Percentiles rank a stretch among this genome's conserved stretches.
phyloP scores from a whole-genome alignment of 2,888 invertebrate species.

The Flabesymbios commensalis region DNA sequence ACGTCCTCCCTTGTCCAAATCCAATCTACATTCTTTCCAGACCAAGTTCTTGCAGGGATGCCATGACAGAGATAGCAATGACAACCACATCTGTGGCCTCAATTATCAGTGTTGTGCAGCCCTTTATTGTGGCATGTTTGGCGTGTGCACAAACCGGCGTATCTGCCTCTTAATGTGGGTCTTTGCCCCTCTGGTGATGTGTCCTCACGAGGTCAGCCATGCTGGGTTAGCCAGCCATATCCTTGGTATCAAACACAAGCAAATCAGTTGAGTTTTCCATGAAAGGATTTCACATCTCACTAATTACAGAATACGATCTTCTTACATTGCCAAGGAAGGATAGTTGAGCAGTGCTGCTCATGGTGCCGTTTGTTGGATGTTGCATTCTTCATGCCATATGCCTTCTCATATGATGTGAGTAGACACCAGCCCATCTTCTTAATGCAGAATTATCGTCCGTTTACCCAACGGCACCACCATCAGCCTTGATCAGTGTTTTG shows the following conservation, averaged over 20 bases:
- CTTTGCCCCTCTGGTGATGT: slow-evolving; percentile 23
- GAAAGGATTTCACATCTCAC: slow-evolving; percentile 32
- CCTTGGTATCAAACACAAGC: slow-evolving; percentile 29
- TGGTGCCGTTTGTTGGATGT: slow-evolving; percentile 3
- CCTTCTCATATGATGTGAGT: slow-evolving; percentile 11
- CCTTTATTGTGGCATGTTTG: slow-evolving; percentile 11
- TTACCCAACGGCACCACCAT: slow-evolving; percentile 37
- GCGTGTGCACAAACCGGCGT: slow-evolving; percentile 25
- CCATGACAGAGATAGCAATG: slow-evolving; percentile 13
- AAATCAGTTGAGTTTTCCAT: slow-evolving; percentile 22
- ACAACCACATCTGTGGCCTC: slow-evolving; percentile 14
- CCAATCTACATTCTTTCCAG: slow-evolving; percentile 30
- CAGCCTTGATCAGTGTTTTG: slow-evolving; percentile 39
- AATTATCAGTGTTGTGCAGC: slow-evolving; percentile 15
- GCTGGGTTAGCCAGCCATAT: slow-evolving; percentile 23
- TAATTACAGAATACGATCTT: slow-evolving; percentile 12
- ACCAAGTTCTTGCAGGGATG: slow-evolving; percentile 14
- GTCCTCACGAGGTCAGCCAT: slow-evolving; percentile 20
- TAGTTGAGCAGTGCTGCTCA: slow-evolving; percentile 11
- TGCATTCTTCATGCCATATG: slow-evolving; percentile 4
- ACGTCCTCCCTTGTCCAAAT: slow-evolving; percentile 28
- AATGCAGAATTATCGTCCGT: slow-evolving; percentile 35
- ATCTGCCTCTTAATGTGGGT: slow-evolving; percentile 32
- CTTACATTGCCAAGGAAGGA: slow-evolving; percentile 18
- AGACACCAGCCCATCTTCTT: slow-evolving; percentile 36